phyloP scores from a whole-genome alignment of 2,888 invertebrate species.

The Lithophane ornitopus region DNA sequence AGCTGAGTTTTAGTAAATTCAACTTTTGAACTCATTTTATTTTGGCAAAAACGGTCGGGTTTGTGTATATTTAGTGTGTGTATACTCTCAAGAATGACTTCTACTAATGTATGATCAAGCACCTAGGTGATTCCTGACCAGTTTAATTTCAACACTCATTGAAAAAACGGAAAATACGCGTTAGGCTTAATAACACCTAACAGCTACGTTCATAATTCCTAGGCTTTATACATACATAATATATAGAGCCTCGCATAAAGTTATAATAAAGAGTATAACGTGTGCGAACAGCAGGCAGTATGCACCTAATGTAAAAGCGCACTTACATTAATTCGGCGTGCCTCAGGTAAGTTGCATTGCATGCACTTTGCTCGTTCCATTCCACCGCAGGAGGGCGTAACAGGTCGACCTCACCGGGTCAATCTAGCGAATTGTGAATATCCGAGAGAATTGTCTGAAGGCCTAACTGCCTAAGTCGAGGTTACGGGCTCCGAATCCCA shows the following conservation, averaged over 20 bases:
- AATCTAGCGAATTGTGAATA: conserved; percentile 69
- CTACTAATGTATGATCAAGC: not conserved
- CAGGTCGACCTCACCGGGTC: conserved; percentile 82
- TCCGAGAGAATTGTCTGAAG: conserved; percentile 53
- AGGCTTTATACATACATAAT: not conserved
- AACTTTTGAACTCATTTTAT: conserved; percentile 35
- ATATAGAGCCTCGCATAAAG: conserved; percentile 7
- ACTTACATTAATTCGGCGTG: conserved; percentile 79
- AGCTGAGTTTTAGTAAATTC: conserved; percentile 35
- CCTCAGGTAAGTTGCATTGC: conserved; percentile 74
- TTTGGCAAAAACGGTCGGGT: not conserved
- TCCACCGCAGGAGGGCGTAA: conserved; percentile 78
- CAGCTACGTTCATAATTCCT: not conserved
- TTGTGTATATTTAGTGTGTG: conserved; percentile 9
- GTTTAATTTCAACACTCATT: not conserved
- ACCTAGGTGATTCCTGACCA: not conserved
- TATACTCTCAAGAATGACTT: not conserved
- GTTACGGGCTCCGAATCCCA: conserved; percentile 33
- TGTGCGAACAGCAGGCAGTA: conserved; percentile 50
- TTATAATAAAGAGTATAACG: conserved; percentile 43
- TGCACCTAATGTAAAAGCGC: conserved; percentile 74
- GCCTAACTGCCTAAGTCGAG: conserved; percentile 28
- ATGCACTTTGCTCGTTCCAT: conserved; percentile 80
- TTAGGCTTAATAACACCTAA: not conserved
- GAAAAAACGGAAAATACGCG: not conserved